phyloP scores from a whole-genome alignment of 1,140 invertebrate genomes.

The Drosophila biarmipes region DNA sequence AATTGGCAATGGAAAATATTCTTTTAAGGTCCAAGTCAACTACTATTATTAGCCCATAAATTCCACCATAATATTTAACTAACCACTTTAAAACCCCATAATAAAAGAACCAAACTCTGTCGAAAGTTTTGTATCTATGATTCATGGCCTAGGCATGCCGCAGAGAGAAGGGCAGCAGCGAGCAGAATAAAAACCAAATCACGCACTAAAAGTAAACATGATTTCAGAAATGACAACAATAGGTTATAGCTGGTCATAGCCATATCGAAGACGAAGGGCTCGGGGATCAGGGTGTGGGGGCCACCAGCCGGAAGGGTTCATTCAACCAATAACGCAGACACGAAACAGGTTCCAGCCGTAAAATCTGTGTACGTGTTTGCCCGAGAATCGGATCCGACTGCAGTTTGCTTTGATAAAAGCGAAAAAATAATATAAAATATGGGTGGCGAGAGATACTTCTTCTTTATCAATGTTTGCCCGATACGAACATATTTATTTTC shows the following conservation, averaged over 20 bases:
- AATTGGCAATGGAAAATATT: slow-evolving; percentile 10
- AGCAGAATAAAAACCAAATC: slow-evolving; percentile 52
- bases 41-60: slow-evolving; percentile 10
- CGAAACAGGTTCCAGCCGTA: slow-evolving; percentile 65
- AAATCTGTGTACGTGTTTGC: slow-evolving; percentile 59
- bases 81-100: slow-evolving; percentile 16
- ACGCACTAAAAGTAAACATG: slow-evolving; percentile 58
- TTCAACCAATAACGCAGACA: slow-evolving; percentile 70
- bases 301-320: slow-evolving; percentile 67
- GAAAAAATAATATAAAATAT: slow-evolving; percentile 38
- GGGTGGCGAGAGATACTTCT: background rate
- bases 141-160: slow-evolving; percentile 26
- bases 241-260: slow-evolving; percentile 3
- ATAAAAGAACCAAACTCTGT: slow-evolving; percentile 12
- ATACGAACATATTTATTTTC: slow-evolving; percentile 47
- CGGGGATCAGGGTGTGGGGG: background rate
- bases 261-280: slow-evolving; percentile 3
- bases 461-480: slow-evolving; percentile 50
- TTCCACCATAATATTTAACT: background rate
- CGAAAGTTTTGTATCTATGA: slow-evolving; percentile 3
- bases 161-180: background rate
- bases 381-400: slow-evolving; percentile 42
- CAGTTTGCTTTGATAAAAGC: slow-evolving; percentile 57
- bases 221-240: slow-evolving; percentile 68
- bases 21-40: too few relatives aligned